These are phyloP conservation scores for Tyto alba DNA, from an alignment of 2,113 vertebrate species.

Conservation along the genomic window DNA sequence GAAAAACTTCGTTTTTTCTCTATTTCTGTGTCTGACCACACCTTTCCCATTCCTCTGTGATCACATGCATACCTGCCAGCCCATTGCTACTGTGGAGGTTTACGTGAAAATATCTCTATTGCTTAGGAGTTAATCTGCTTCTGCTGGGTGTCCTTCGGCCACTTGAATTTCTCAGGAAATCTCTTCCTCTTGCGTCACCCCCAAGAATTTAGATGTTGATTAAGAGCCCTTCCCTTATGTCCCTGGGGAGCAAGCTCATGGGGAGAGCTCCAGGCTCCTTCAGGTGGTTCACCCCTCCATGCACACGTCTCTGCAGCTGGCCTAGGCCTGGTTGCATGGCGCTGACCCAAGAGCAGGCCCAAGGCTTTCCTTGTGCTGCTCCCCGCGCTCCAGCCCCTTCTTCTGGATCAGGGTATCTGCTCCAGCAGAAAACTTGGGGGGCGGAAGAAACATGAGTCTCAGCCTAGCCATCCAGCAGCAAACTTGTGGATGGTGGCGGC, in stretches of 20 bases:
- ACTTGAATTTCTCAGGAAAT: not conserved
- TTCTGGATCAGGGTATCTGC: not conserved
- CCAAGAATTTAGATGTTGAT: not conserved
- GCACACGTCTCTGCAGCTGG: not conserved
- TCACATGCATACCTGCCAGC: not conserved
- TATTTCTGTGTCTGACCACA: not conserved
- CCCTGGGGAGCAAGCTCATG: accelerated
- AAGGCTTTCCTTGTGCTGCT: not conserved
- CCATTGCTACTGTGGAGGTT: not conserved
- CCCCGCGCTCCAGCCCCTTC: not conserved
- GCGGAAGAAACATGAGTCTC: accelerated
- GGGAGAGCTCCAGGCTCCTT: not conserved
- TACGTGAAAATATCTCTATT: slow-evolving; percentile 11
- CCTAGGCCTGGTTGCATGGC: not conserved
- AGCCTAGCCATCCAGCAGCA: accelerated
- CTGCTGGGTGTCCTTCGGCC: not conserved
- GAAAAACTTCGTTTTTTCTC: not conserved
- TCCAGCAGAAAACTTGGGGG: not conserved
- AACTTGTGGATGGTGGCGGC: not conserved
- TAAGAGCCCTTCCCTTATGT: not conserved
- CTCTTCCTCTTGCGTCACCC: not conserved
- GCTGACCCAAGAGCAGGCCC: not conserved
- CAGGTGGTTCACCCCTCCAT: accelerated
- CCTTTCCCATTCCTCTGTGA: slow-evolving; percentile 20
- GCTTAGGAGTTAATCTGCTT: slow-evolving; percentile 46